Base-by-base conservation (phyloP, 2,888 invertebrate species). In the Saturnia pavonia region DNA sequence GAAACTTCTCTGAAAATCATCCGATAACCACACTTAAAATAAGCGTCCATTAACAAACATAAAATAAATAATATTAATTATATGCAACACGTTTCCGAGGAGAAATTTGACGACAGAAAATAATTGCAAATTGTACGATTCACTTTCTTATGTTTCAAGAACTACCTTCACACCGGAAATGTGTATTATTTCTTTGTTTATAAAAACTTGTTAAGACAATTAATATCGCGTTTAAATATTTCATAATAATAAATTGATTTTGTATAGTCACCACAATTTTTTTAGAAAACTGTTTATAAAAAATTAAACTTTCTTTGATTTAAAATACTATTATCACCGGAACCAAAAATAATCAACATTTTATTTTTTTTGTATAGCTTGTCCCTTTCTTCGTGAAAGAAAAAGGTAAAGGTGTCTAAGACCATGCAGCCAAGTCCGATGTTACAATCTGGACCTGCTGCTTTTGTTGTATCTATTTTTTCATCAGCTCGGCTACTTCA, bases 111-210 rank as follows among this genome's bases (percentile, higher is more conserved):
- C 91, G 91, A 91, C 89, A 90, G 91, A 94, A 94, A 93, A 93
- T 93, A 93, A 92, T 92, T 91, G 91, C 92, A 92, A 91, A 88
- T 78, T 87, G 82, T 82, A 85, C 71, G 65, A 76, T 74, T 83
- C 89, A 92, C 93, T 93, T 92, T 93, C 90, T 88, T 90, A 90
- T 90, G 92, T 92, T 92, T 92, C 89, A 89, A 83, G 86, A 89
- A 89, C 92, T 91, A 87, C 79, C 81, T 91, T 93, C 94, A 92
- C 87, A 92, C 94, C 93, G 94, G 94, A 94, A 91, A 86, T 84
- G 82, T 84, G 74, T 78, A 85, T 83, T 89, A 90, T 90, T 92
- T 90, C 85, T 82, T 86, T 85, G 76, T 78, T 72, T 80, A 48
- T 45, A 40, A 45, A 12, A 16, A 27, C 16, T 3, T 27, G 12